These are phyloP conservation scores for Notarius lentiginosus DNA, from an alignment of 2,113 vertebrate genomes.

Conservation along the genomic window DNA sequence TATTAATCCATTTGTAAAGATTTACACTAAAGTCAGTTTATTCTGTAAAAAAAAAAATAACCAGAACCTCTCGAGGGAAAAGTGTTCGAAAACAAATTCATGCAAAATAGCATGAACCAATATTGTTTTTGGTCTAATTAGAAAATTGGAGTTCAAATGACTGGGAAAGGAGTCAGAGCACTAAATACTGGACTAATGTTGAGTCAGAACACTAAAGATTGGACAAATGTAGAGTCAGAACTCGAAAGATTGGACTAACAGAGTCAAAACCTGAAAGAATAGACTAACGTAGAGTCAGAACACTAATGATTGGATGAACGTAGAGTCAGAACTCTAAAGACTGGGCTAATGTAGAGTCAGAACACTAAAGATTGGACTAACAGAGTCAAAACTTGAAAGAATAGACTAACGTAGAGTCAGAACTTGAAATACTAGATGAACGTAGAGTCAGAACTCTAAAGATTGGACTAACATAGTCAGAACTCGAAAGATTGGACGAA, in stretches of 20 bases:
- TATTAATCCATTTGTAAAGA: background rate
- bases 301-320: fast-evolving
- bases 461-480: no score
- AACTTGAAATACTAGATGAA: no score
- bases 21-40: background rate
- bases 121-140: background rate
- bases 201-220: background rate
- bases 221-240: background rate
- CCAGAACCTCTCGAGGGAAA: background rate
- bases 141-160: background rate
- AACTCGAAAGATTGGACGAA: no score
- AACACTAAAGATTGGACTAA: background rate
- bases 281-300: background rate
- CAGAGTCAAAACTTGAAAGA: background rate
- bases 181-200: background rate
- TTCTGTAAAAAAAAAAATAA: background rate
- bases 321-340: background rate
- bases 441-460: no score
- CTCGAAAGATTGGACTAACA: background rate
- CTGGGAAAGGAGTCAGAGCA: background rate
- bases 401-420: no score
- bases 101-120: background rate
- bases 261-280: no score
- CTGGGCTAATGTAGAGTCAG: no score
- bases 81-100: background rate